Conservation (phyloP, 2,888 invertebrate genomes). For the Habroteleia sp. region DNA sequence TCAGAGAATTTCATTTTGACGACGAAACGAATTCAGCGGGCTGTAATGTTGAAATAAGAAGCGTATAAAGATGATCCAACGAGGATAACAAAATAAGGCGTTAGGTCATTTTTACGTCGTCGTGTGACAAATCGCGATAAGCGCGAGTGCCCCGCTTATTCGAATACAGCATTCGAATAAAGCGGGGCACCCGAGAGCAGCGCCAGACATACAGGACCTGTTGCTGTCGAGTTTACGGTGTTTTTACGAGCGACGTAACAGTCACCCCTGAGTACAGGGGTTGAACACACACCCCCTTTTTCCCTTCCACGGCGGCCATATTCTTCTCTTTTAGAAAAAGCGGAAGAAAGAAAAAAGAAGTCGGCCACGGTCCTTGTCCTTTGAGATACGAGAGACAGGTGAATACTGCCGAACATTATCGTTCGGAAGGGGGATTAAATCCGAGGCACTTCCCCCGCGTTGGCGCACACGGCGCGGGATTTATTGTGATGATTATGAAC, state of each 20-base stretch:
- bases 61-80: conserved; percentile 25
- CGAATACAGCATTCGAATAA: conserved; percentile 74
- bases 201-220: conserved; percentile 79
- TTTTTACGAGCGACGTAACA: conserved; percentile 81
- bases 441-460: conserved; percentile 17
- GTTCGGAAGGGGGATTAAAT: conserved; percentile 41
- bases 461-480: conserved; percentile 16
- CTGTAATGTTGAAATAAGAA: conserved; percentile 3
- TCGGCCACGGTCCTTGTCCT: conserved; percentile 38
- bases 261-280: conserved; percentile 77
- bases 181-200: conserved; percentile 57
- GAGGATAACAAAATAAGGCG: conserved; percentile 27
- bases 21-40: neutral
- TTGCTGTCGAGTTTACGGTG: conserved; percentile 81
- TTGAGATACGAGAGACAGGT: conserved; percentile 50
- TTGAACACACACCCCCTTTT: conserved; percentile 66
- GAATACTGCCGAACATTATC: conserved; percentile 49
- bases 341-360: conserved; percentile 36
- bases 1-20: too few relatives aligned
- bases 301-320: conserved; percentile 39
- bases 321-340: conserved; percentile 40
- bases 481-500: conserved; percentile 43
- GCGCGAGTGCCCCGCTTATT: conserved; percentile 65
- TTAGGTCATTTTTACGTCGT: conserved; percentile 53
- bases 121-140: conserved; percentile 60